phyloP scores from a whole-genome alignment of 2,888 invertebrate species.

The Brachylomia viminalis region DNA sequence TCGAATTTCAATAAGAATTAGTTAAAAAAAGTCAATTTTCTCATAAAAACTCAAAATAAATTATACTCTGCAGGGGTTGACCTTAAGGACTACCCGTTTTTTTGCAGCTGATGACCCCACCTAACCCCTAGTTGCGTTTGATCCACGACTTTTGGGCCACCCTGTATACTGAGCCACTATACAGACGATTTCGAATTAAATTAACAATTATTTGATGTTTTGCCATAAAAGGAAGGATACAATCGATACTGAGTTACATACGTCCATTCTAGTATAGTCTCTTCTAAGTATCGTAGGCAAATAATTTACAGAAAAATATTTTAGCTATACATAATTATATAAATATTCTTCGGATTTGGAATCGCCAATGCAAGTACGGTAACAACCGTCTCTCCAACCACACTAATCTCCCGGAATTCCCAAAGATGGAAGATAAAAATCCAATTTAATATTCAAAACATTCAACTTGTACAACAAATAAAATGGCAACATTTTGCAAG shows the following conservation, averaged over 20 bases:
- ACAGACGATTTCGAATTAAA: neutral
- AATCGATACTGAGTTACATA: too few relatives aligned
- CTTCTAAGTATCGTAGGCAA: neutral
- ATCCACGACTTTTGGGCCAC: too few relatives aligned
- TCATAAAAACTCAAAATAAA: too few relatives aligned
- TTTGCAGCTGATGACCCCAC: too few relatives aligned
- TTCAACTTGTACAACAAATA: conserved; percentile 45
- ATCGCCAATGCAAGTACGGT: conserved; percentile 9
- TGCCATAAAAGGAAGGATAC: neutral
- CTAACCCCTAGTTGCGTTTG: too few relatives aligned
- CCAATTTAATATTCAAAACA: conserved; percentile 49
- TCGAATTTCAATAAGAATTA: too few relatives aligned
- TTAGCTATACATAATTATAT: too few relatives aligned
- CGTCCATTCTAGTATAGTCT: neutral
- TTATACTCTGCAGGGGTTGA: too few relatives aligned
- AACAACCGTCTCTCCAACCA: conserved; percentile 1
- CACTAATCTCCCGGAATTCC: conserved; percentile 15
- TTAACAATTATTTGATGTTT: neutral
- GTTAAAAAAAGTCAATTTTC: too few relatives aligned
- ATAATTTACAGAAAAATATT: neutral
- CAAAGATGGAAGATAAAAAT: conserved; percentile 38
- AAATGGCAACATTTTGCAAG: conserved; percentile 69
- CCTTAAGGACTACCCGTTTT: too few relatives aligned
- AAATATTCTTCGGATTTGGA: neutral
- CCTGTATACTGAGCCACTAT: too few relatives aligned